Conservation (phyloP, 2,113 vertebrate species). For the Odontophorus gujanensis region DNA sequence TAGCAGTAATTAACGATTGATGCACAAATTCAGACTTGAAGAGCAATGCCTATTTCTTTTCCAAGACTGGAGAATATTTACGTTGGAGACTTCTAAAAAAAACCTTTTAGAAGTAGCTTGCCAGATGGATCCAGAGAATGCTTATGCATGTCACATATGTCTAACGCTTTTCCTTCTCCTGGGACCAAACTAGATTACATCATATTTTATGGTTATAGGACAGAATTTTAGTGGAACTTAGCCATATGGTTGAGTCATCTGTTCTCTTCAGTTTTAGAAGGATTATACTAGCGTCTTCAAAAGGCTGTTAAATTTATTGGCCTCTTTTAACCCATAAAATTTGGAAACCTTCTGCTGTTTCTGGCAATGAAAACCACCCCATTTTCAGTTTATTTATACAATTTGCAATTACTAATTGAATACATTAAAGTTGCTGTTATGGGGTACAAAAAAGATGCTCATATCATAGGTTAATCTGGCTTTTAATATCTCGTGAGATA, state of each 20-base stretch:
- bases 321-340: slow-evolving; percentile 59
- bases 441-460: background rate
- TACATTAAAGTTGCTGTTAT: background rate
- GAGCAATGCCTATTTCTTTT: background rate
- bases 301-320: slow-evolving; percentile 52
- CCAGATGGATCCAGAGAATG: slow-evolving; percentile 49
- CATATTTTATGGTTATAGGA: slow-evolving; percentile 74
- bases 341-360: slow-evolving; percentile 26
- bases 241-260: slow-evolving; percentile 78
- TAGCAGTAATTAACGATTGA: background rate
- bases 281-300: slow-evolving; percentile 66
- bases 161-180: slow-evolving; percentile 59
- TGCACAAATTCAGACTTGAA: background rate
- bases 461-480: background rate
- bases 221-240: slow-evolving; percentile 73
- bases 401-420: background rate
- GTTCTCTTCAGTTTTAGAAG: slow-evolving; percentile 63
- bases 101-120: slow-evolving; percentile 35
- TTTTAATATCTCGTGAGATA: background rate
- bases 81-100: slow-evolving; percentile 34
- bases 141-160: slow-evolving; percentile 55
- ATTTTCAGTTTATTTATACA: slow-evolving; percentile 27
- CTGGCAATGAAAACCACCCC: slow-evolving; percentile 1
- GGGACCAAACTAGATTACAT: slow-evolving; percentile 71
- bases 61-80: slow-evolving; percentile 16